Conservation (phyloP, 2,797 vertebrate species). For the Stomatorhinus walkeri region DNA sequence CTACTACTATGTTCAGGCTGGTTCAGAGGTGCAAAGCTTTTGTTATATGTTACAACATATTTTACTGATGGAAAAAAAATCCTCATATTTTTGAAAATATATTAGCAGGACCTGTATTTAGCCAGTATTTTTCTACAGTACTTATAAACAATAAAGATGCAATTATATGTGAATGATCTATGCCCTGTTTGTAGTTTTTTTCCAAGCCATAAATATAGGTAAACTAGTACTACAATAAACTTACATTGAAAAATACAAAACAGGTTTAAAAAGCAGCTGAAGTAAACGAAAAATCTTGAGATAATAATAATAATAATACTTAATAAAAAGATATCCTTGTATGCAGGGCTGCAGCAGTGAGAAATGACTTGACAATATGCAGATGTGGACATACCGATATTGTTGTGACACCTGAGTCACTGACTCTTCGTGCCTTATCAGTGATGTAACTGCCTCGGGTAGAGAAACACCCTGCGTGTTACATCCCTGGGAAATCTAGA, state of each 20-base stretch:
- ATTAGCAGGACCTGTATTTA: slow-evolving; percentile 38
- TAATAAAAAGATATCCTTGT: background rate
- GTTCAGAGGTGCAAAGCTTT: slow-evolving; percentile 22
- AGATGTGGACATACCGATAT: background rate
- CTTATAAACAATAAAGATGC: slow-evolving; percentile 49
- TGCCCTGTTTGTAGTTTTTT: background rate
- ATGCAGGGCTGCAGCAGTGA: background rate
- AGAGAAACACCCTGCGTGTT: background rate
- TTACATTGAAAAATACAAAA: background rate
- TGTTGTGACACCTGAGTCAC: background rate
- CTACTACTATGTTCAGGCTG: background rate
- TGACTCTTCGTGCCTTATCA: background rate
- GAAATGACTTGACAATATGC: background rate
- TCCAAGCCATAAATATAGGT: background rate
- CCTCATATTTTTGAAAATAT: slow-evolving; percentile 27
- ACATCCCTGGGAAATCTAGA: background rate
- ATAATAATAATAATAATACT: no score
- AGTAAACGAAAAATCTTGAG: background rate
- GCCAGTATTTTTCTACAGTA: slow-evolving; percentile 47
- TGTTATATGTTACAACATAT: slow-evolving; percentile 32
- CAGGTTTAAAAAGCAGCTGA: background rate
- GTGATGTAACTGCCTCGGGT: background rate
- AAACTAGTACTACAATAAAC: background rate
- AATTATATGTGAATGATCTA: slow-evolving; percentile 21
- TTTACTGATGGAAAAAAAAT: slow-evolving; percentile 30